These are phyloP conservation scores for Hafferia zeledoni DNA, from an alignment of 2,797 vertebrate genomes.

Conservation along the genomic window DNA sequence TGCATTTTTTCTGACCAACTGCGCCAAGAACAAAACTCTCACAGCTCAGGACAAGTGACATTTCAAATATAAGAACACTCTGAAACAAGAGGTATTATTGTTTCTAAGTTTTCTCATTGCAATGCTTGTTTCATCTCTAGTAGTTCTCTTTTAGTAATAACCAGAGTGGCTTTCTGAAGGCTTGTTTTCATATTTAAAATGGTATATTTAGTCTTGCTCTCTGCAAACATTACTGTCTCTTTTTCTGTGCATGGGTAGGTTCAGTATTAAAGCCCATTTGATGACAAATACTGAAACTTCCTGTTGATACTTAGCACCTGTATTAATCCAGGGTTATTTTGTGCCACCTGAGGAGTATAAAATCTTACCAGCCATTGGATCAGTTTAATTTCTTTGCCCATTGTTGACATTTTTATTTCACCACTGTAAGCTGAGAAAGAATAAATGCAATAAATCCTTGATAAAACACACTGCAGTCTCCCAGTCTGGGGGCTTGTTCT, in stretches of 20 bases:
- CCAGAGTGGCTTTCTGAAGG: neutral
- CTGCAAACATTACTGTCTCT: neutral
- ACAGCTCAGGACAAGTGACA: neutral
- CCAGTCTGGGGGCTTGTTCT: neutral
- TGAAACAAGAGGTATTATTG: neutral
- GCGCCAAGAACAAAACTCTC: neutral
- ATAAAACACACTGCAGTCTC: neutral
- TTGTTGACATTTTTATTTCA: slow-evolving; percentile 30
- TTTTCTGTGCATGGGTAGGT: neutral
- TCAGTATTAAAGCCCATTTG: neutral
- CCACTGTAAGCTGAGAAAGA: neutral
- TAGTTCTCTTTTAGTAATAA: neutral
- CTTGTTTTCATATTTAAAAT: neutral
- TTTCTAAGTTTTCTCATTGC: neutral
- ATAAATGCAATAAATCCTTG: slow-evolving; percentile 15
- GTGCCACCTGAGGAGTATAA: slow-evolving; percentile 3
- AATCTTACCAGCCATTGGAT: neutral
- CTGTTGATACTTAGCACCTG: neutral
- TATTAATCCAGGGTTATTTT: slow-evolving; percentile 19
- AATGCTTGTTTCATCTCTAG: neutral
- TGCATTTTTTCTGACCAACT: neutral
- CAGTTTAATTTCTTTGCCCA: slow-evolving; percentile 26
- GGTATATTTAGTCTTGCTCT: neutral
- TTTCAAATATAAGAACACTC: neutral
- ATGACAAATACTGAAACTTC: neutral